Conservation (phyloP, 2,797 vertebrate genomes). For the Lateolabrax maculatus region DNA sequence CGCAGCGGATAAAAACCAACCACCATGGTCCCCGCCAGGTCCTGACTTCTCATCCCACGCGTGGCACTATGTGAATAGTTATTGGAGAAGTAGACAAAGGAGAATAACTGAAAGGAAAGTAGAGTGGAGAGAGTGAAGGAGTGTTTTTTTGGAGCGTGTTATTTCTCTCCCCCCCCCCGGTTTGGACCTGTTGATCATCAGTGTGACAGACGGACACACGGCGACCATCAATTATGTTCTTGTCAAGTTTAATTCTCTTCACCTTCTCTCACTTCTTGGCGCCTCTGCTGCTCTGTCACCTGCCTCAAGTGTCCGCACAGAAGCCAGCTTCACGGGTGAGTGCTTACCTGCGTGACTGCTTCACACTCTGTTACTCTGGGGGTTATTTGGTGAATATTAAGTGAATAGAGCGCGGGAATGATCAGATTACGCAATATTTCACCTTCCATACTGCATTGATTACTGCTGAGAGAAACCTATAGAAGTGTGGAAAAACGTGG, state of each 20-base stretch:
- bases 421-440: no score
- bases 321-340: slow-evolving; percentile 85
- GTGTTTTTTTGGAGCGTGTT: slow-evolving; percentile 34
- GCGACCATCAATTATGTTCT: slow-evolving; percentile 73
- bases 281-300: slow-evolving; percentile 73
- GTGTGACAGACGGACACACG: slow-evolving; percentile 41
- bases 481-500: background rate
- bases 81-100: slow-evolving; percentile 49
- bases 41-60: slow-evolving; percentile 51
- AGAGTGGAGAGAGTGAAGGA: slow-evolving; percentile 35
- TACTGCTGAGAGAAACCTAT: background rate
- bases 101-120: slow-evolving; percentile 44
- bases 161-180: background rate
- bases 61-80: slow-evolving; percentile 73
- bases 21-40: slow-evolving; percentile 67
- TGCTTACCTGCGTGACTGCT: slow-evolving; percentile 32
- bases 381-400: rapidly evolving
- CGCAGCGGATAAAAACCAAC: slow-evolving; percentile 71
- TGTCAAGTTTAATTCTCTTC: slow-evolving; percentile 63
- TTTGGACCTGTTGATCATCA: slow-evolving; percentile 61
- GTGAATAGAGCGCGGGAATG: background rate
- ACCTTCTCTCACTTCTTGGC: slow-evolving; percentile 69
- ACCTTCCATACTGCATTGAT: no score
- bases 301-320: slow-evolving; percentile 80
- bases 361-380: background rate